A percentile compares a stretch with the other conserved stretches of the same genome.
These are phyloP conservation scores for Aplochiton taeniatus DNA, from an alignment of 2,797 vertebrate genomes.

Conservation along the genomic window DNA sequence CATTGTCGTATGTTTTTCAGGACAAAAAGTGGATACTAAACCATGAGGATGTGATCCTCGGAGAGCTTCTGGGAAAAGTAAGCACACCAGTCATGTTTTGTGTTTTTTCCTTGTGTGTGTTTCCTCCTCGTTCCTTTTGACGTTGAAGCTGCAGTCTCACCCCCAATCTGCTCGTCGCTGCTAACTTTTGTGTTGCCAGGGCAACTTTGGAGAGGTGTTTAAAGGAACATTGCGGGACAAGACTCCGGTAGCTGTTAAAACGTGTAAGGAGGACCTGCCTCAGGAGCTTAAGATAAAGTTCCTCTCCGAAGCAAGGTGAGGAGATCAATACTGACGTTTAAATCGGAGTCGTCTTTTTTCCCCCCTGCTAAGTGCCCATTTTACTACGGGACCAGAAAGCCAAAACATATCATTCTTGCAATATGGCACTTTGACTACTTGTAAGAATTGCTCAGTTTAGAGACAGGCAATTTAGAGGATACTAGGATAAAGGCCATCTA, in stretches of 20 bases:
- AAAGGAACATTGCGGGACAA: conserved; percentile 94
- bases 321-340: background rate
- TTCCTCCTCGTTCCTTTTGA: background rate
- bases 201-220: conserved; percentile 97
- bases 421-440: background rate
- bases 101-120: background rate
- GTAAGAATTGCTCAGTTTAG: too few species aligned
- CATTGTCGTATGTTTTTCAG: conserved; percentile 60
- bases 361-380: background rate
- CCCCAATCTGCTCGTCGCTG: too few species aligned
- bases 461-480: too few species aligned
- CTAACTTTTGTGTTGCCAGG: conserved; percentile 69
- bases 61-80: conserved; percentile 94
- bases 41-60: conserved; percentile 93
- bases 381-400: too few species aligned
- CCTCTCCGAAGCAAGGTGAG: conserved; percentile 93
- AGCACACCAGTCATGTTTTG: conserved; percentile 36
- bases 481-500: too few species aligned
- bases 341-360: background rate
- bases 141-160: too few species aligned
- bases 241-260: conserved; percentile 92
- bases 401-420: background rate
- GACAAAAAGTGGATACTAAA: conserved; percentile 98
- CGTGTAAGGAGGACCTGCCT: conserved; percentile 96
- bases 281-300: conserved; percentile 97